A percentile compares a stretch with the other conserved stretches of the same genome.
phyloP scores from a whole-genome alignment of 2,113 vertebrate species.

The Marcusenius ussheri region DNA sequence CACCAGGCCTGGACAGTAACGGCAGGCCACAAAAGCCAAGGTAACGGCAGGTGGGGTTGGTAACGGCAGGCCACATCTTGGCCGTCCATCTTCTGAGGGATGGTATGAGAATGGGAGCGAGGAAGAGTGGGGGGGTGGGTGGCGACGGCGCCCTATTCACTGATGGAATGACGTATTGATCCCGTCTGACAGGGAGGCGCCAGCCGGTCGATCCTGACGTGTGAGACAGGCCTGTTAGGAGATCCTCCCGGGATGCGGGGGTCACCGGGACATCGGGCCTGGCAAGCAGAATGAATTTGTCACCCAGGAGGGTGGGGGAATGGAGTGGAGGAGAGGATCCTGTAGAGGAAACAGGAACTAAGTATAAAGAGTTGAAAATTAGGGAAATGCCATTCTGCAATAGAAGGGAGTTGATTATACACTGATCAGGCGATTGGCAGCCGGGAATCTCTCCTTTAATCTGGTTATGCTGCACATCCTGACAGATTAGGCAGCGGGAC shows the following conservation, averaged over 20 bases:
- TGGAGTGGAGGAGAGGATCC: background rate
- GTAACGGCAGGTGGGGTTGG: background rate
- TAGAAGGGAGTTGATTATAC: background rate
- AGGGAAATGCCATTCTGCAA: background rate
- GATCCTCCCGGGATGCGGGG: constrained; percentile 63
- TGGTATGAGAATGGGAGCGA: constrained; percentile 74
- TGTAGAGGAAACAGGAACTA: background rate
- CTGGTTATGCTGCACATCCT: background rate
- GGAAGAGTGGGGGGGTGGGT: constrained; percentile 53
- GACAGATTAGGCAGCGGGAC: background rate
- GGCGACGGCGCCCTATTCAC: constrained; percentile 60
- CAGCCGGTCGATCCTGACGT: constrained; percentile 71
- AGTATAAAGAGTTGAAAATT: background rate
- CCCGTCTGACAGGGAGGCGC: constrained; percentile 74
- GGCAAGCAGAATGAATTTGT: constrained; percentile 68
- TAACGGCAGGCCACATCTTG: constrained; percentile 48
- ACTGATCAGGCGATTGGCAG: background rate
- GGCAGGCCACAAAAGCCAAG: background rate
- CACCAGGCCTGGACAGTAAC: constrained; percentile 17
- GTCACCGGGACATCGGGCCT: constrained; percentile 63
- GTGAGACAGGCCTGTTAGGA: constrained; percentile 66
- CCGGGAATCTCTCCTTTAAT: background rate
- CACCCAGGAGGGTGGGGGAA: constrained; percentile 33
- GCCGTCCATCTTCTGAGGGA: constrained; percentile 62
- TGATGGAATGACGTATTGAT: constrained; percentile 94